Percentiles rank a stretch among this genome's conserved stretches.
Evolutionary conservation across 2,888 invertebrate genomes (phyloP).

Genomic region (Epirrhoe alternata): DNA sequence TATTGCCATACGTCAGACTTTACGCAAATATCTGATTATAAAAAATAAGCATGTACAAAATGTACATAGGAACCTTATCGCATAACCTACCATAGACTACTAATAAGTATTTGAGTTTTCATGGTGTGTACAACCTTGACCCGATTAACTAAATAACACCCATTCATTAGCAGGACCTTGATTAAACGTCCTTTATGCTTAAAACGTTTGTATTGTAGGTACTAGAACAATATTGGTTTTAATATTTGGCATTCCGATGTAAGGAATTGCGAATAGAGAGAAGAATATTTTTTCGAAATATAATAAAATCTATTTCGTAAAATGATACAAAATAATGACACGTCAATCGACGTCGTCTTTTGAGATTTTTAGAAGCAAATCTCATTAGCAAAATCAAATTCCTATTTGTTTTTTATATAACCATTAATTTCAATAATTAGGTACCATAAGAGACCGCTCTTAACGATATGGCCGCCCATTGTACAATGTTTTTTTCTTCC

Average conservation of each 20-base stretch:
- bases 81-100: not conserved
- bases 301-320: not conserved
- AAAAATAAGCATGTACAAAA: too few species aligned
- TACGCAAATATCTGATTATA: constrained; percentile 21
- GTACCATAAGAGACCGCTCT: too few species aligned
- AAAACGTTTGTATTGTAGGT: constrained; percentile 9
- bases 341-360: too few species aligned
- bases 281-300: not conserved
- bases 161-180: constrained; percentile 26
- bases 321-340: not conserved
- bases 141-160: constrained; percentile 45
- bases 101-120: not conserved
- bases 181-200: constrained; percentile 3
- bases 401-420: not conserved
- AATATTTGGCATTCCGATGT: constrained; percentile 37
- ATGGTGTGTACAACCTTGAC: constrained; percentile 45
- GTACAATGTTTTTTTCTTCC: too few species aligned
- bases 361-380: too few species aligned
- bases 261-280: constrained; percentile 20
- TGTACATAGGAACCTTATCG: too few species aligned
- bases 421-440: too few species aligned
- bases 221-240: constrained; percentile 31
- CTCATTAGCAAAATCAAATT: too few species aligned
- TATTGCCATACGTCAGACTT: constrained; percentile 1
- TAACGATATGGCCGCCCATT: too few species aligned